Percentiles rank a stretch among this genome's conserved stretches.
Conservation (phyloP, 2,113 vertebrate genomes). For the Aix galericulata region DNA sequence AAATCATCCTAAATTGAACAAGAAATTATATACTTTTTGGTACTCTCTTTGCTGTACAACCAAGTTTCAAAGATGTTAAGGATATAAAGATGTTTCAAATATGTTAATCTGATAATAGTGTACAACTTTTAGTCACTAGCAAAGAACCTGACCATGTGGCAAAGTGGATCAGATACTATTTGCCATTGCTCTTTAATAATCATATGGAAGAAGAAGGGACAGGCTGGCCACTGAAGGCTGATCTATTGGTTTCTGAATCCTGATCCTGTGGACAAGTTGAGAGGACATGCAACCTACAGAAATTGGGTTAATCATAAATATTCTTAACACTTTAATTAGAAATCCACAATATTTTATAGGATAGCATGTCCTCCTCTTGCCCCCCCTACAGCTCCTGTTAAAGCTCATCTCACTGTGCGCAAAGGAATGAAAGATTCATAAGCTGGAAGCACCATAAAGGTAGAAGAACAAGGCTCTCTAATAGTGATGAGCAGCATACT, state of each 20-base stretch:
- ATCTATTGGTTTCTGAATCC: neutral
- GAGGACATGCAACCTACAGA: neutral
- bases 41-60: neutral
- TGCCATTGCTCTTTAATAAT: neutral
- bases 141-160: neutral
- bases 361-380: neutral
- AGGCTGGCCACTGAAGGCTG: neutral
- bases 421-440: constrained; percentile 29
- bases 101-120: neutral
- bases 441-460: neutral
- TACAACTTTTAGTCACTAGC: neutral
- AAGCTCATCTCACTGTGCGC: neutral
- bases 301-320: neutral
- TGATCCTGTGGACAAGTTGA: neutral
- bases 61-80: neutral
- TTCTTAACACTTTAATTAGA: constrained; percentile 15
- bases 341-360: neutral
- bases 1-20: neutral
- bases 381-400: neutral
- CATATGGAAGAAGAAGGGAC: neutral
- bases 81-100: neutral
- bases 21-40: neutral
- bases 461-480: neutral
- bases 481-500: neutral
- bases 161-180: neutral